Base-by-base conservation (phyloP, 2,113 vertebrate species). In the Pelmatolapia mariae region DNA sequence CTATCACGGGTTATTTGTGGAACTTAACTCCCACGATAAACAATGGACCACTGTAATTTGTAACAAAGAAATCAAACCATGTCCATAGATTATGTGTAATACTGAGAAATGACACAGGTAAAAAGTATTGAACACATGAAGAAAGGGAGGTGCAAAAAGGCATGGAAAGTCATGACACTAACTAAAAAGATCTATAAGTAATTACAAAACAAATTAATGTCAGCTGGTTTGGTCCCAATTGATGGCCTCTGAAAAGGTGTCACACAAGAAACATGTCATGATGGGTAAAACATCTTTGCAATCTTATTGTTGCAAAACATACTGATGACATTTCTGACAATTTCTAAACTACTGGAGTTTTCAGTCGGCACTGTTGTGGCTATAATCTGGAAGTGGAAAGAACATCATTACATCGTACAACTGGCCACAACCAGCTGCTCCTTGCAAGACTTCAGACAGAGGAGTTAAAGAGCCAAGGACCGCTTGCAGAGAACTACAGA, bases 381-480 rank as follows among this genome's bases (percentile, higher is more conserved):
- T 10, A 22, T 11, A 10, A 53, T 22, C 4, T 50, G 18, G 47
- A 50, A 50, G 50, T 52, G 50, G 50, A n/a, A 5, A 52, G 50
- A 50, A 50, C 18, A 50, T 50, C 19, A 19, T 19, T 50, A 5
- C 40, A 43, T 43, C 40, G 5, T 43, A 4, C 45, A 8, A 50
- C 45, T 15, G 7, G 43, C 43, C 13, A 54, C 4, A 1, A 54
- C 6, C 54, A 59, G 24, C 13, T 31, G 56, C 56, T 59, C 56
- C 56, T 59, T 31, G 56, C 56, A 10, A 16, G 26, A 59, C 56
- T 31, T 18, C 26, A 59, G 0, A 59, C 56, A 2, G 19, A 53
- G 56, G 7, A 31, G 56, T 59, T 16, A 59, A 59, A 59, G 26
- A 2, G 0, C 26, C 26, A 0, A 1, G 0, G 15, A 59, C 2